phyloP scores from a whole-genome alignment of 1,140 invertebrate genomes.

The Ceratosolen solmsi region DNA sequence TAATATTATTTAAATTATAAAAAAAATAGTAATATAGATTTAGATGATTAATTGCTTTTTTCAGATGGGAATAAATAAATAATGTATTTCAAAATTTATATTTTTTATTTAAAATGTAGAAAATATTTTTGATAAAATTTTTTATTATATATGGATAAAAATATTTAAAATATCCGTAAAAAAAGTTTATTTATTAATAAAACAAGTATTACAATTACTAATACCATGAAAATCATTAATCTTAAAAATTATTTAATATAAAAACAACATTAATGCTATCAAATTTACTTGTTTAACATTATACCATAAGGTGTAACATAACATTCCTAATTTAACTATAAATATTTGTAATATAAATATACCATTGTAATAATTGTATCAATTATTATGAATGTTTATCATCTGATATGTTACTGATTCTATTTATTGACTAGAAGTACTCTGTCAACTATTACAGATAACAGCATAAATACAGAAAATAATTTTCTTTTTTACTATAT shows the following conservation, averaged over 20 bases:
- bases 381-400: conserved; percentile 50
- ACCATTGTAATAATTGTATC: conserved; percentile 35
- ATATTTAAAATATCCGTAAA: conserved; percentile 38
- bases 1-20: background rate
- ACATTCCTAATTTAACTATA: conserved; percentile 48
- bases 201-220: too few relatives aligned
- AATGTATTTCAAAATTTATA: background rate
- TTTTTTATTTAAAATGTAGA: too few relatives aligned
- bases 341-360: conserved; percentile 41
- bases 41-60: conserved; percentile 43
- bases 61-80: background rate
- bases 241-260: too few relatives aligned
- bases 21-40: conserved; percentile 20
- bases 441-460: conserved; percentile 36
- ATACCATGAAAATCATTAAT: too few relatives aligned
- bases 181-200: conserved; percentile 43
- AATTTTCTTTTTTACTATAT: background rate
- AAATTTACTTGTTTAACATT: conserved; percentile 3
- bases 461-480: conserved; percentile 8
- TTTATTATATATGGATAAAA: conserved; percentile 31
- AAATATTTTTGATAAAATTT: conserved; percentile 33
- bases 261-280: too few relatives aligned
- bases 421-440: conserved; percentile 59
- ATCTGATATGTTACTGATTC: conserved; percentile 57
- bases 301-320: conserved; percentile 43